These are phyloP conservation scores for Coenonympha glycerion DNA, from an alignment of 2,888 invertebrate species.

Conservation along the genomic window DNA sequence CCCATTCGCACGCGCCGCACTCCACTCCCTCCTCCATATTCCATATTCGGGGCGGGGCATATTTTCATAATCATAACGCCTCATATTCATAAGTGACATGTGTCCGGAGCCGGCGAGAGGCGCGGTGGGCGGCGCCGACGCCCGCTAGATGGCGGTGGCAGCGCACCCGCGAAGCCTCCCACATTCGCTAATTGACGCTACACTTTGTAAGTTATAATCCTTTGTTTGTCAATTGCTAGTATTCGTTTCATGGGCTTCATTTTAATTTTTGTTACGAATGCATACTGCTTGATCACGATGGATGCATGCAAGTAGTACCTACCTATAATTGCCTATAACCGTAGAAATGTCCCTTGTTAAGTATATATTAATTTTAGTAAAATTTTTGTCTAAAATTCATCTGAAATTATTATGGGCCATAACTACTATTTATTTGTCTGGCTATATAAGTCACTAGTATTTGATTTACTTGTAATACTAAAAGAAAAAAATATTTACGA, in stretches of 20 bases:
- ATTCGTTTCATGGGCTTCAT: constrained; percentile 22
- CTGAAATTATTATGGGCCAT: too few relatives aligned
- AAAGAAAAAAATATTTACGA: too few relatives aligned
- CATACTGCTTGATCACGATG: too few relatives aligned
- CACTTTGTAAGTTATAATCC: constrained; percentile 59
- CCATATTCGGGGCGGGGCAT: constrained; percentile 77
- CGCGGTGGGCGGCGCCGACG: constrained; percentile 60
- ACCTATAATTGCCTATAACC: too few relatives aligned
- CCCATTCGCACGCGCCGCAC: constrained; percentile 79
- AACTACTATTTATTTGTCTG: too few relatives aligned
- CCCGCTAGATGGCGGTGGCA: constrained; percentile 70
- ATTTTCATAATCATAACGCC: constrained; percentile 77
- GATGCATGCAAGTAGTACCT: too few relatives aligned
- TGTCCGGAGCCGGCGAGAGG: constrained; percentile 44
- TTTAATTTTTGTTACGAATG: not conserved
- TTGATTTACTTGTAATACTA: too few relatives aligned
- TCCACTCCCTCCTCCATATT: constrained; percentile 79
- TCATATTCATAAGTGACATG: constrained; percentile 76
- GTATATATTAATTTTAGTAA: too few relatives aligned
- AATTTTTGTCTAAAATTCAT: too few relatives aligned
- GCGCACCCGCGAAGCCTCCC: constrained; percentile 68
- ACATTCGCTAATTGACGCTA: constrained; percentile 68
- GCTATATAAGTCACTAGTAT: too few relatives aligned
- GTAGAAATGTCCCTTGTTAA: too few relatives aligned
- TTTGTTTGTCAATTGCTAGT: constrained; percentile 52